A percentile compares a stretch with the other conserved stretches of the same genome.
These are phyloP conservation scores for Sphenodon punctatus DNA, from an alignment of 2,797 vertebrate species.

Conservation along the genomic window DNA sequence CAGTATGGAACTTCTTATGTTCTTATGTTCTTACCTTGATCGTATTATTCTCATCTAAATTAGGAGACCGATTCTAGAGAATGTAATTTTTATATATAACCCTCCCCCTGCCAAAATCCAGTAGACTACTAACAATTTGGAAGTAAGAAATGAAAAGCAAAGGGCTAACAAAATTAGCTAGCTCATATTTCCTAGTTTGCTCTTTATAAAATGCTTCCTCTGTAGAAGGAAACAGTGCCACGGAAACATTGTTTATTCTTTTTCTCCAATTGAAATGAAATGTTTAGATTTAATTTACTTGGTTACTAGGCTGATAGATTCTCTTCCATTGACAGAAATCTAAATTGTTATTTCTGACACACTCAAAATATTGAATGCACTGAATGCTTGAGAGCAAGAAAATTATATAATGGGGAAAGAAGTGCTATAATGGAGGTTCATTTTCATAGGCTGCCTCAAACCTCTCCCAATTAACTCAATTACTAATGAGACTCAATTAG, in stretches of 20 bases:
- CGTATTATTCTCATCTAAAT: background rate
- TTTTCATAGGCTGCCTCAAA: background rate
- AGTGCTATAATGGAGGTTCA: background rate
- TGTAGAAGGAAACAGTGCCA: background rate
- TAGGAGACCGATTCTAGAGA: background rate
- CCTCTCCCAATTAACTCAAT: constrained; percentile 13
- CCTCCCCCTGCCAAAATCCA: background rate
- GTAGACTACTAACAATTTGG: background rate
- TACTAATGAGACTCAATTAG: constrained; percentile 17
- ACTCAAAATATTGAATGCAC: background rate
- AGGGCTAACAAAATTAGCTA: background rate
- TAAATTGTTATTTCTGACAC: background rate
- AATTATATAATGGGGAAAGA: background rate
- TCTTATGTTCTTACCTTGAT: no score
- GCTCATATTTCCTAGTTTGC: background rate
- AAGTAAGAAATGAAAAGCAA: background rate
- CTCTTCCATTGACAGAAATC: background rate
- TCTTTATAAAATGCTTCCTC: background rate
- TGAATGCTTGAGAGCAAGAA: background rate
- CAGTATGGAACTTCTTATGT: no score
- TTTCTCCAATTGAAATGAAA: background rate
- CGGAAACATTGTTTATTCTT: background rate
- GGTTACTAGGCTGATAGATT: background rate
- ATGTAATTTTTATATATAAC: background rate
- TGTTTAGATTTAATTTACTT: background rate